These are phyloP conservation scores for Euplexia lucipara DNA, from an alignment of 2,888 invertebrate species.

Conservation along the genomic window DNA sequence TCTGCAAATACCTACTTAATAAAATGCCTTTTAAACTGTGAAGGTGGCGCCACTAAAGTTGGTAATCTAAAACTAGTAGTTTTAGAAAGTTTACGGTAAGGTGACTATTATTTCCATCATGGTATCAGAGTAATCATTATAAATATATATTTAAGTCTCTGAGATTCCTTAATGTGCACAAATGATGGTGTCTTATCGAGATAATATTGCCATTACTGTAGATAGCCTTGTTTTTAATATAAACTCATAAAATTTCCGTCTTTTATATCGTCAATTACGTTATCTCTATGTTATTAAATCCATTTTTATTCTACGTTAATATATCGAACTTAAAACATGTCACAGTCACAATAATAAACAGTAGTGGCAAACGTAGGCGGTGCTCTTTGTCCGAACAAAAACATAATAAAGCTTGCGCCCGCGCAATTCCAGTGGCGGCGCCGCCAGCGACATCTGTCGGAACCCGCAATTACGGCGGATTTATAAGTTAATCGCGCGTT, in stretches of 20 bases:
- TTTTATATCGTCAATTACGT: constrained; percentile 42
- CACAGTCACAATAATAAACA: constrained; percentile 61
- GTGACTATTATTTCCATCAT: constrained; percentile 35
- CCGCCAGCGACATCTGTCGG: constrained; percentile 82
- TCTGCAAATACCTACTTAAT: neutral
- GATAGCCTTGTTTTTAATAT: constrained; percentile 54
- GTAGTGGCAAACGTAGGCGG: constrained; percentile 65
- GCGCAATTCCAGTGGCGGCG: constrained; percentile 77
- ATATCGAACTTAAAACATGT: constrained; percentile 46
- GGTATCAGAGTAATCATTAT: constrained; percentile 47
- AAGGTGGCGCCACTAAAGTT: constrained; percentile 15
- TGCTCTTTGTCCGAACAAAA: constrained; percentile 74
- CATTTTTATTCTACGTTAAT: constrained; percentile 33
- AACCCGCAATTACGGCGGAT: constrained; percentile 76
- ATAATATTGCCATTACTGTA: constrained; percentile 51
- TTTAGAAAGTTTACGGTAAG: constrained; percentile 52
- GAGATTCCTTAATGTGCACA: constrained; percentile 58
- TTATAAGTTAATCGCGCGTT: constrained; percentile 79
- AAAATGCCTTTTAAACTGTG: neutral
- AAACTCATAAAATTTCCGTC: constrained; percentile 49
- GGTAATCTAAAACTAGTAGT: constrained; percentile 41
- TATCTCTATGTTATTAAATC: constrained; percentile 36
- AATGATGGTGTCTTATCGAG: constrained; percentile 55
- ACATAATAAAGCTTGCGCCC: constrained; percentile 74
- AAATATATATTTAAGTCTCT: constrained; percentile 50